Base-by-base conservation (phyloP, 2,113 vertebrate species). In the Passer montanus region DNA sequence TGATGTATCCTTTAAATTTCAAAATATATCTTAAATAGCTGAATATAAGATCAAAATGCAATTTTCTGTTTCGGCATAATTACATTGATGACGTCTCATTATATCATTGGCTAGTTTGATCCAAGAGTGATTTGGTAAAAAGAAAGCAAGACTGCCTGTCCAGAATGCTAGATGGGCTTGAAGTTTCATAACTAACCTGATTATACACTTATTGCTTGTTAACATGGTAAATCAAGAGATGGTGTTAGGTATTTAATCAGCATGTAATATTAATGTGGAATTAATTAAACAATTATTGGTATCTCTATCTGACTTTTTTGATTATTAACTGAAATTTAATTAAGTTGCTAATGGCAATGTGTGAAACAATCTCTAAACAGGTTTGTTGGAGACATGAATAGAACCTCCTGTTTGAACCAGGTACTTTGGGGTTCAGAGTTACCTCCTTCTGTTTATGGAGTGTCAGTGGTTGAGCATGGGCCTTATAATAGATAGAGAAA, bases 301-400 rank as follows among this genome's bases (percentile, higher is more conserved):
- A 81, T 77, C 56, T 63, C 77, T 91, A 86, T 78, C 87, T 64
- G 63, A 82, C 62, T 41, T 85, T 94, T 76, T 82, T 70, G 8
- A 28, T 58, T 81, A 91, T 90, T 86, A 94, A 68, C 52, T 59
- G 73, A 82, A 89, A 92, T 91, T 60, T 75, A 69, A 84, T 95
- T 69, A 89, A 23, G 28, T 55, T 86, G 14, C 73, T 92, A 67
- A 30, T 37, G 47, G 52, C 20, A 74, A 68, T 2, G 5, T 49
- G n/a, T 82, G 67, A 68, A 89, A 72, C 59, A 76, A 86, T 58
- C 28, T 85, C 62, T 76, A 23, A 59, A 24, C 21, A 41, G 8
- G 11, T 89, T 92, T 92, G 56, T 23, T 72, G 4, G 43, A 33
- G 27, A 83, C 52, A 60, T 26, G 55, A 59, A 69, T n/a, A n/a